phyloP scores from a whole-genome alignment of 2,797 vertebrate genomes.

The Pelobates cultripes region DNA sequence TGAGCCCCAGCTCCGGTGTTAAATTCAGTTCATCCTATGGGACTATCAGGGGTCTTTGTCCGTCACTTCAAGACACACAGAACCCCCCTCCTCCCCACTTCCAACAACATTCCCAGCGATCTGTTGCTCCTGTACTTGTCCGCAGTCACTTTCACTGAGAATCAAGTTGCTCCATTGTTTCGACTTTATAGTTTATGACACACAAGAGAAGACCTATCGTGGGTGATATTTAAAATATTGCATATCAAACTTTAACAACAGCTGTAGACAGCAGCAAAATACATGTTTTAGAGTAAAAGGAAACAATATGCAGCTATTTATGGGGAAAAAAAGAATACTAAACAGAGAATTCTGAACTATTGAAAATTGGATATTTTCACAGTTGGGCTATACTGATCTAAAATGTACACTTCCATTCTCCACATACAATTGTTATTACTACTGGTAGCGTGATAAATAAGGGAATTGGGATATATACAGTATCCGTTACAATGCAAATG shows the following conservation, averaged over 20 bases:
- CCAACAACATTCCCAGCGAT: slow-evolving; percentile 24
- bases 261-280: neutral
- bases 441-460: no score
- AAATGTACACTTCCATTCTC: no score
- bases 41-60: slow-evolving; percentile 52
- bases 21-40: slow-evolving; percentile 57
- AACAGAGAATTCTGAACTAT: no score
- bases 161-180: slow-evolving; percentile 16
- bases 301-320: neutral
- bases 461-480: no score
- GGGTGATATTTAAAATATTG: neutral
- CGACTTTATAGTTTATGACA: slow-evolving; percentile 17
- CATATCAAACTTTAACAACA: neutral
- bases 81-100: neutral
- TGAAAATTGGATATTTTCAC: no score
- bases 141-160: slow-evolving; percentile 21
- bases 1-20: slow-evolving; percentile 56
- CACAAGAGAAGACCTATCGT: neutral
- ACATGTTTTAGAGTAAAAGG: neutral
- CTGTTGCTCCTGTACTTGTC: slow-evolving; percentile 5
- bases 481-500: no score
- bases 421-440: no score
- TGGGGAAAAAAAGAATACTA: no score
- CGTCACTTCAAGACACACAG: slow-evolving; percentile 48
- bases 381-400: no score